These are phyloP conservation scores for Ctenosaura bakeri DNA, from an alignment of 2,797 vertebrate species.

Conservation along the genomic window DNA sequence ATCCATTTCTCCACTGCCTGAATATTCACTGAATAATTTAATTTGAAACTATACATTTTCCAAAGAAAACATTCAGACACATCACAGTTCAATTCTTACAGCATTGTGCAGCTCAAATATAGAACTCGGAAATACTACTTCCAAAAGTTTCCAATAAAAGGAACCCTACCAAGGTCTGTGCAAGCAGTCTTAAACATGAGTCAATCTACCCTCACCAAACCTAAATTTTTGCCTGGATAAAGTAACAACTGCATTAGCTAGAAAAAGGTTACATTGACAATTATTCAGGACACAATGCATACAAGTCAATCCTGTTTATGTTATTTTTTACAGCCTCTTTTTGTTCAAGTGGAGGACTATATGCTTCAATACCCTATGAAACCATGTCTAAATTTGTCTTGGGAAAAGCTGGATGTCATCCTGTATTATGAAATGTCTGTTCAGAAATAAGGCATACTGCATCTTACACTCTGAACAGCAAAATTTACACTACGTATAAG, in stretches of 20 bases:
- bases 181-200: background rate
- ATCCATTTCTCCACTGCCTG: background rate
- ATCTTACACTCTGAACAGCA: background rate
- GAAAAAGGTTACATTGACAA: background rate
- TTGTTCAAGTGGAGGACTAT: background rate
- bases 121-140: too few species aligned
- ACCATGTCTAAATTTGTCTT: constrained; percentile 46
- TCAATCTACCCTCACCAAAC: background rate
- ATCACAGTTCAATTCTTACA: background rate
- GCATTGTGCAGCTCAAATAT: background rate
- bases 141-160: too few species aligned
- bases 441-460: constrained; percentile 27
- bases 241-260: background rate
- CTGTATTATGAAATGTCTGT: constrained; percentile 52
- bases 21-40: constrained; percentile 9
- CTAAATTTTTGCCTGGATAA: background rate
- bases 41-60: constrained; percentile 1
- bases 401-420: constrained; percentile 39
- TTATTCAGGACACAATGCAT: constrained; percentile 8
- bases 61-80: background rate
- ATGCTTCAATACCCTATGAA: background rate
- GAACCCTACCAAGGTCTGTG: too few species aligned
- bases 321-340: constrained; percentile 23
- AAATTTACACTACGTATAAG: background rate
- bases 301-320: background rate